Evolutionary conservation across 2,797 vertebrate genomes (phyloP), one percentile per base, ranked within the genome.

Genomic region (Scolopax rusticola): DNA sequence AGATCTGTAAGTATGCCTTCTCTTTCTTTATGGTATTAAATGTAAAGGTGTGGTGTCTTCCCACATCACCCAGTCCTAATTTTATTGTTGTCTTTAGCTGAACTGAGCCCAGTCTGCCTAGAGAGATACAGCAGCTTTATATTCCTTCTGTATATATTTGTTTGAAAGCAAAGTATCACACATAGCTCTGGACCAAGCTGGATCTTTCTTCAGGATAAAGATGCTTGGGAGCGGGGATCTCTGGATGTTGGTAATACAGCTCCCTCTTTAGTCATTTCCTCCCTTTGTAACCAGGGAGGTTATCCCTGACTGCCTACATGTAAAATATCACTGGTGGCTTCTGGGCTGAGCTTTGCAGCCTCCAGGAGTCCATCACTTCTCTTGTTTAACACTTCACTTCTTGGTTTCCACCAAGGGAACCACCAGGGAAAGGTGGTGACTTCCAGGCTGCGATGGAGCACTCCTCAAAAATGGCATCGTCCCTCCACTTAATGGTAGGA

Each of bases 301-400:
- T n/a, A 16, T 2, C n/a, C 6, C 6, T 8, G 8, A 14, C n/a
- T 30, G 36, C 51, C 41, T 7, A 12, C 6, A 0, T 0, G 0
- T 45, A 7, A n/a, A 67, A 3, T 4, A 7, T 23, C 4, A 3
- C 54, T 27, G 7, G 9, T 0, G 6, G 36, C 48, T n/a, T 43
- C 36, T 12, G 11, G 56, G 38, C 56, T 47, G 40, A 68, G 67
- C 45, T 38, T 56, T 11, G 51, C 65, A 32, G 54, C 50, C 56
- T 32, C 54, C 40, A 1, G 25, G 20, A 23, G 10, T 33, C 57
- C 8, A 0, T 21, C 0, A 2, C 40, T 5, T 27, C 16, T 5
- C 2, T 1, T 6, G 0, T 8, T 38, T 1, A 11, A 12, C 3
- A 0, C 9, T n/a, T n/a, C 36, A 0, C 7, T 27, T 19, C 23